Evolutionary conservation across 2,888 invertebrate species (phyloP), one percentile per base, ranked within the genome.

Genomic region (Lycocerus yunnanus): DNA sequence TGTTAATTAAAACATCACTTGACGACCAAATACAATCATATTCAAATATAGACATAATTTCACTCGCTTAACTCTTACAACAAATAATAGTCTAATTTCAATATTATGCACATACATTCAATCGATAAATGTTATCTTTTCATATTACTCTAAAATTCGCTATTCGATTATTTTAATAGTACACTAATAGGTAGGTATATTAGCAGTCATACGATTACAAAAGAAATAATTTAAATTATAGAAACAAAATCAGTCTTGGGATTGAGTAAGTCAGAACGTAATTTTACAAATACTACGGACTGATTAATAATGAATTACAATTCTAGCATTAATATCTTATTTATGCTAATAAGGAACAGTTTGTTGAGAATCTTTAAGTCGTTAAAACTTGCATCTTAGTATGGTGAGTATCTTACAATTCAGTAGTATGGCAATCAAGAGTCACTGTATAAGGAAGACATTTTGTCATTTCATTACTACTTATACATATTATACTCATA

Each of bases 211-310:
- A 63, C 61, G 11, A 63, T 2, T n/a, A 43, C 43, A 63, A 63
- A 18, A 63, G 8, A 63, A 63, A 63, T 14, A 18, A n/a, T 63
- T 63, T 18, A 18, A 18, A 43, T 43, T n/a, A 43, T 43, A 43
- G n/a, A 69, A 69, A 24, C 14, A 15, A 75, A 75, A 69, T 75
- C 75, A 75, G 75, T 75, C 75, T 75, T 71, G 67, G 16, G 58
- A 58, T 70, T 66, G 15, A 66, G 58, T 69, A 75, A 72, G 15
- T 68, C 66, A 66, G 71, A 75, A 72, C 68, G 69, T 75, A 75
- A 75, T 72, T 72, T 71, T 58, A 66, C n/a, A 66, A 71, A 75
- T 66, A 72, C 75, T 75, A 75, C 75, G 69, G 75, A 75, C 75
- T 72, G 75, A 75, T 75, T 75, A 75, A 75, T 72, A 63, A 68